Evolutionary conservation across 2,113 vertebrate genomes (phyloP).

Genomic region (Atherinomorus stipes): DNA sequence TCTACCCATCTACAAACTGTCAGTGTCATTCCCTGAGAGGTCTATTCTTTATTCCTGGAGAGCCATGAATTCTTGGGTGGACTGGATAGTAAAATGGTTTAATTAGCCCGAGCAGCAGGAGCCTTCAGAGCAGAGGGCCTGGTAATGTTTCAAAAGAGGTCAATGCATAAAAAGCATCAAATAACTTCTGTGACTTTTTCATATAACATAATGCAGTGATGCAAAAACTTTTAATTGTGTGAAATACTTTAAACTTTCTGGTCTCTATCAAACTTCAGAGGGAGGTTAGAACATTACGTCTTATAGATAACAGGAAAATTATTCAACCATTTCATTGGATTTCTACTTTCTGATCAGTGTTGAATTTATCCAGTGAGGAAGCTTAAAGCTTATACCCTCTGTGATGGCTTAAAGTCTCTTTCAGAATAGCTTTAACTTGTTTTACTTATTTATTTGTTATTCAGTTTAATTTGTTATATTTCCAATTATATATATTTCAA

Average conservation of each 20-base stretch:
- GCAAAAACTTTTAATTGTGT: conserved; percentile 55
- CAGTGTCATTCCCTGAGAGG: not conserved
- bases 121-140: not conserved
- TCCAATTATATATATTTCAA: too few relatives aligned
- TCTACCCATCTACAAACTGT: not conserved
- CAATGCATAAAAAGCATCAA: conserved; percentile 23
- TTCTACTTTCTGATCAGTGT: too few relatives aligned
- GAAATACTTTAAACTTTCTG: conserved; percentile 8
- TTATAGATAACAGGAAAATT: too few relatives aligned
- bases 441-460: too few relatives aligned
- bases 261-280: not conserved
- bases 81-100: conserved; percentile 16
- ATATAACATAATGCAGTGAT: conserved; percentile 28
- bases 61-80: not conserved
- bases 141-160: conserved; percentile 10
- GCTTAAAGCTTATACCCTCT: too few relatives aligned
- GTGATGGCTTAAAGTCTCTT: too few relatives aligned
- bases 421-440: too few relatives aligned
- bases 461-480: too few relatives aligned
- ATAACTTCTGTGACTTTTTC: conserved; percentile 11
- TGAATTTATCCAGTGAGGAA: too few relatives aligned
- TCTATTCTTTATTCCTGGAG: conserved; percentile 1
- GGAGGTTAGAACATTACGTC: too few relatives aligned
- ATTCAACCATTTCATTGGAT: too few relatives aligned
- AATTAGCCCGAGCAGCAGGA: conserved; percentile 23